Base-by-base conservation (phyloP, 2,113 vertebrate genomes). In the Neofelis nebulosa region DNA sequence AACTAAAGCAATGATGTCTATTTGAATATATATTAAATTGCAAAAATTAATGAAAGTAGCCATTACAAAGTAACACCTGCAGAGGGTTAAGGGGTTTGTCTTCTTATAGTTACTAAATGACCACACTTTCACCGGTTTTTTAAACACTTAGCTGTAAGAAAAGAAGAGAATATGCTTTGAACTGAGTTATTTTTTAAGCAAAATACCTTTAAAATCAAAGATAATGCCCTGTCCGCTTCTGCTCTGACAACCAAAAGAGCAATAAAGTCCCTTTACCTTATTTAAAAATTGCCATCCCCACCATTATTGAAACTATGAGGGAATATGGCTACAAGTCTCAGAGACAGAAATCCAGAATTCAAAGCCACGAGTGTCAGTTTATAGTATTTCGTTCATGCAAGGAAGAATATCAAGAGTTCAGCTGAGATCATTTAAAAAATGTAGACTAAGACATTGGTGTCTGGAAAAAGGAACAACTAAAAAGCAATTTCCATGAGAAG, bases 151-250 rank as follows among this genome's bases (percentile, higher is more conserved):
- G 19, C 36, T 61, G 1, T 29, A 52, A 95, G 6, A 76, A 71
- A 91, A 55, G 73, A 73, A 52, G 10, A 79, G 13, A 89, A 68
- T 1, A 5, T 4, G 33, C 66, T 88, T 94, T 63, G 13, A 88
- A 94, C 25, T 50, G 18, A 90, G 95, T 66, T 85, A 69, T 74
- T 93, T 93, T 94, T 92, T 89, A 66, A 98, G 27, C 29, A 87
- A 94, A 97, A 52, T 15, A 76, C 2, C 5, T 82, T 76, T 68
- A 93, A 93, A 98, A 91, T 81, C 23, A 83, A 90, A 94, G 14
- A 33, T 27, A 93, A 50, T 61, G 78, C 76, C 6, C 4, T 91
- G 48, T 52, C 68, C 6, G 31, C 48, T 91, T 94, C 19, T 63
- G 27, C 9, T 78, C 63, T 95, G n/a, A 68, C 13, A 89, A 52